phyloP scores from a whole-genome alignment of 2,797 vertebrate species.

The Onychomys arenicola region DNA sequence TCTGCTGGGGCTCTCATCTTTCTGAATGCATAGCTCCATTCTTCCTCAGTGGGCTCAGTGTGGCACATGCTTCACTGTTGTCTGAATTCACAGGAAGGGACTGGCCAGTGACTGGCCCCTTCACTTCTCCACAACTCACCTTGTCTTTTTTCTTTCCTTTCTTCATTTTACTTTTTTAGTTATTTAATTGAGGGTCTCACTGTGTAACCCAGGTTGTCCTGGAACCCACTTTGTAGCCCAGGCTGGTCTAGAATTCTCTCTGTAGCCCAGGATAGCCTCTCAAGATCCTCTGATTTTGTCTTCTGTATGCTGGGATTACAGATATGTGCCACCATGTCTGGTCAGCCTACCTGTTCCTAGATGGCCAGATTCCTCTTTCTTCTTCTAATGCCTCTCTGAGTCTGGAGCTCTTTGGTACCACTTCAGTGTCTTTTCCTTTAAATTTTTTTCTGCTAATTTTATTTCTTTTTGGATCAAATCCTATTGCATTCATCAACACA shows the following conservation, averaged over 20 bases:
- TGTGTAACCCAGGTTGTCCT: background rate
- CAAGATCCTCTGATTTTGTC: background rate
- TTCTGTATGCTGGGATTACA: background rate
- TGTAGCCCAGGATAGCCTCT: background rate
- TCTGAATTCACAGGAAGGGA: background rate
- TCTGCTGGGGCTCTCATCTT: background rate
- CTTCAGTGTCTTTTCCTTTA: conserved; percentile 10
- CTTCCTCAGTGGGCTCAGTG: background rate
- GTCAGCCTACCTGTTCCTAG: background rate
- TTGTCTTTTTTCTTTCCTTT: background rate
- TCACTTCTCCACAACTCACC: background rate
- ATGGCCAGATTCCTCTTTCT: background rate
- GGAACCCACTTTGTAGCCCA: background rate
- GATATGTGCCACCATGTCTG: background rate
- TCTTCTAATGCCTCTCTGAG: background rate
- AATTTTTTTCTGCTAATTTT: background rate
- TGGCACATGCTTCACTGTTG: background rate
- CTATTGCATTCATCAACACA: conserved; percentile 9
- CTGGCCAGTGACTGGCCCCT: background rate
- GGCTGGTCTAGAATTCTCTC: background rate
- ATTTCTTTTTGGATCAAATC: conserved; percentile 6
- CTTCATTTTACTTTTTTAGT: background rate
- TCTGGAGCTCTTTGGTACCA: background rate
- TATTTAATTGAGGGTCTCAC: background rate
- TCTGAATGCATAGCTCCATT: background rate